phyloP scores from a whole-genome alignment of 53 echinoderm and acorn worm genomes.

The Mesocentrotus franciscanus region DNA sequence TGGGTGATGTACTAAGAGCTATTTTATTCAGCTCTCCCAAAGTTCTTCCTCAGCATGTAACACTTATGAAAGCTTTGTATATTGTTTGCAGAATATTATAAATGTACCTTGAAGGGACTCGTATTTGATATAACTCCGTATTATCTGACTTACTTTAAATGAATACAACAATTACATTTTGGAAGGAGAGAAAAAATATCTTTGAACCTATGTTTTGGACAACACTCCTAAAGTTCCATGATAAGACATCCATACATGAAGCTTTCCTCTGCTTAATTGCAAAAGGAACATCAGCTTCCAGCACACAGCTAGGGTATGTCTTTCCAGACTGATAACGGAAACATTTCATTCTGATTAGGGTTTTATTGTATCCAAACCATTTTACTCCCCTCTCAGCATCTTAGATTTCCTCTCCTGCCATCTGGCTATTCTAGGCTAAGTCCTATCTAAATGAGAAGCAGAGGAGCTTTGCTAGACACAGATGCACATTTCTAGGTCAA shows the following conservation, averaged over 20 bases:
- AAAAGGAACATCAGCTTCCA: background rate
- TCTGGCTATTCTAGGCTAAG: constrained; percentile 18
- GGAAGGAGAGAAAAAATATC: background rate
- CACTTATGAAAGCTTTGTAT: background rate
- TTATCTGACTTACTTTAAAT: background rate
- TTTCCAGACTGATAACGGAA: constrained; percentile 35
- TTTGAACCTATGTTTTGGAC: background rate
- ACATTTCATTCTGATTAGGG: constrained; percentile 51
- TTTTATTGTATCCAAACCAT: constrained; percentile 30
- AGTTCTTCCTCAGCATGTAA: background rate
- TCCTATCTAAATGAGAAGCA: constrained; percentile 43
- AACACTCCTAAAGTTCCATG: background rate
- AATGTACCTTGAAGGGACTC: background rate
- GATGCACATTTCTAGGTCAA: constrained; percentile 53
- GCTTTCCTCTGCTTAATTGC: background rate
- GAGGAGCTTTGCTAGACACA: background rate
- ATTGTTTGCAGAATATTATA: background rate
- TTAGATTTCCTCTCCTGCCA: constrained; percentile 9
- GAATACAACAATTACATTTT: background rate
- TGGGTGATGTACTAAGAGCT: too few relatives aligned
- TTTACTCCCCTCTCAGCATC: constrained; percentile 19
- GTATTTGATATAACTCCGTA: background rate
- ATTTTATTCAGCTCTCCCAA: too few relatives aligned
- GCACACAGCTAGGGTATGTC: background rate
- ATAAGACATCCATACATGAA: background rate